phyloP scores from a whole-genome alignment of 2,113 vertebrate genomes.

The Vulpes lagopus region DNA sequence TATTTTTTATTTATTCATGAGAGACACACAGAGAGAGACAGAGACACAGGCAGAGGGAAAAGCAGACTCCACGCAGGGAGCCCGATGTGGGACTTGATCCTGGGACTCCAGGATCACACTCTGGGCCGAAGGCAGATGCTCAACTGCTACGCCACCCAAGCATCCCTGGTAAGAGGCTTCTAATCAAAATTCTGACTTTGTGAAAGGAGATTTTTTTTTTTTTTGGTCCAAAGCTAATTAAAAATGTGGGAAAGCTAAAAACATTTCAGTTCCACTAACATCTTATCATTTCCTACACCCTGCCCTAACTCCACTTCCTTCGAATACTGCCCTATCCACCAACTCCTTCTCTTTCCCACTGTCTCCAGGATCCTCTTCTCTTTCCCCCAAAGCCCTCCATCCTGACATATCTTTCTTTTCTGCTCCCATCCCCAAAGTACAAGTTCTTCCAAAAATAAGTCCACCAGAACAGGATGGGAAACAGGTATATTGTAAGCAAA shows the following conservation, averaged over 20 bases:
- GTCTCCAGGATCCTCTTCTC: not conserved
- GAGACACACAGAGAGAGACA: too few species aligned
- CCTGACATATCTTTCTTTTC: not conserved
- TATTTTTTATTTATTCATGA: too few species aligned
- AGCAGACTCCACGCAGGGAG: too few species aligned
- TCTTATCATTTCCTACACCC: not conserved
- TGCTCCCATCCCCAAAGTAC: not conserved
- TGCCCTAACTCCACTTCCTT: not conserved
- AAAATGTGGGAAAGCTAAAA: not conserved
- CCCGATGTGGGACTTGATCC: too few species aligned
- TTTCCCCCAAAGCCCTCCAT: not conserved
- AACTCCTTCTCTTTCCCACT: not conserved
- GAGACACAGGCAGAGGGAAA: too few species aligned
- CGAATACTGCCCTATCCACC: not conserved
- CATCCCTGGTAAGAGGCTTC: not conserved
- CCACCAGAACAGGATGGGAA: not conserved
- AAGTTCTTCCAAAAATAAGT: conserved; percentile 1
- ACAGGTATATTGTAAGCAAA: not conserved
- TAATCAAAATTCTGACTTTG: conserved; percentile 35
- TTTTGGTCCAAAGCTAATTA: not conserved
- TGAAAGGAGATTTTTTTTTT: not conserved
- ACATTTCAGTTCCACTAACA: not conserved
- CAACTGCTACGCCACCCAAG: too few species aligned
- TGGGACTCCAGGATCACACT: too few species aligned
- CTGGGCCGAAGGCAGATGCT: too few species aligned